phyloP scores from a whole-genome alignment of 2,797 vertebrate genomes.

The Urosaurus nigricauda region DNA sequence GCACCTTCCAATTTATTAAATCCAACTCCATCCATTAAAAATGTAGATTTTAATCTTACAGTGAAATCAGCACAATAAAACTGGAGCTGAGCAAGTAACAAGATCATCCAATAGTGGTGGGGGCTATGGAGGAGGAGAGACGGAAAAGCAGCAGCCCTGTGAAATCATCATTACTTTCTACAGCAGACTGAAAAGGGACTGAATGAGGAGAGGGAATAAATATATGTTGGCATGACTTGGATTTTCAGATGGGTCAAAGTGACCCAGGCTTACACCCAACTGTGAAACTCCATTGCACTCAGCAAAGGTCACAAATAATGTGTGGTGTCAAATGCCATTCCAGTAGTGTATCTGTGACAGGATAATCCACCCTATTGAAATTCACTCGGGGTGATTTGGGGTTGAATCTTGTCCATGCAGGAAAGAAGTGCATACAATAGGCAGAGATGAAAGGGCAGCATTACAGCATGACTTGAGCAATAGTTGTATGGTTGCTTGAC shows the following conservation, averaged over 20 bases:
- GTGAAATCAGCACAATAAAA: neutral
- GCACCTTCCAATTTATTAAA: neutral
- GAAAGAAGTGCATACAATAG: neutral
- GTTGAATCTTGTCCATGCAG: neutral
- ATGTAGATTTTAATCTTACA: neutral
- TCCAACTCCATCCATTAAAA: neutral
- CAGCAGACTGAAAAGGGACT: neutral
- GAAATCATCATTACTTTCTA: conserved; percentile 23
- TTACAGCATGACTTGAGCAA: neutral
- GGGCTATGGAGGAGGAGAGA: too few relatives aligned
- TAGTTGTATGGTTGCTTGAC: neutral
- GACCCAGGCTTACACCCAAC: neutral
- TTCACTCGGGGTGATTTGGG: neutral
- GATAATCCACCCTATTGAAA: neutral
- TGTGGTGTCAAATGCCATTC: neutral
- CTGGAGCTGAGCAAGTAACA: neutral
- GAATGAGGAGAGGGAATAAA: neutral
- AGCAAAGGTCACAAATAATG: conserved; percentile 17
- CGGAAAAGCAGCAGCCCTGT: neutral
- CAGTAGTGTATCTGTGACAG: neutral
- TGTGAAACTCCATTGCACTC: neutral
- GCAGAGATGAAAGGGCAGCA: neutral
- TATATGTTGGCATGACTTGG: neutral
- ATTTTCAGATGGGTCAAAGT: neutral
- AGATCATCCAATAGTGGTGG: neutral